Evolutionary conservation across 2,797 vertebrate species (phyloP).

Genomic region (Megalops cyprinoides): DNA sequence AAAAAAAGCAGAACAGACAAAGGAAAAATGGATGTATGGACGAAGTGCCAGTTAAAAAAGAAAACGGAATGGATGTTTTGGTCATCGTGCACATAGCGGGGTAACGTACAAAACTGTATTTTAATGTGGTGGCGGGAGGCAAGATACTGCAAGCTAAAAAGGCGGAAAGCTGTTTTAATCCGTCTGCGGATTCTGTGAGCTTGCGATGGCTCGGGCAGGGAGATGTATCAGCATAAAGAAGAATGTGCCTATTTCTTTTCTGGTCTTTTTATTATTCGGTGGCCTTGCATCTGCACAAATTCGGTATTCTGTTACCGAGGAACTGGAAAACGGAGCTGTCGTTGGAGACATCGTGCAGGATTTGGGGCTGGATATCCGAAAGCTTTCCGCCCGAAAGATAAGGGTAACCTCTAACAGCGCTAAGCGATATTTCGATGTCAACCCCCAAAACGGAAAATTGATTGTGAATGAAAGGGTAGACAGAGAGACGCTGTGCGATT

Average conservation of each 20-base stretch:
- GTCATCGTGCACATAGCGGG: conserved; percentile 57
- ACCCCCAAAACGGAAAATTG: conserved; percentile 84
- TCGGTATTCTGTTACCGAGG: conserved; percentile 87
- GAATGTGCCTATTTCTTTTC: conserved; percentile 76
- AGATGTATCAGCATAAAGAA: conserved; percentile 73
- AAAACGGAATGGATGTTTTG: conserved; percentile 64
- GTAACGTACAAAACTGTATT: conserved; percentile 67
- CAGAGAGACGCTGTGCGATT: conserved; percentile 86
- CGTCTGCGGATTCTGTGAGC: conserved; percentile 75
- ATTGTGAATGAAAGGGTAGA: conserved; percentile 91
- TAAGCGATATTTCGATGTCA: conserved; percentile 88
- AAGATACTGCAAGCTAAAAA: conserved; percentile 75
- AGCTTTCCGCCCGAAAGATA: conserved; percentile 81
- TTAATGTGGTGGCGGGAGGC: conserved; percentile 79
- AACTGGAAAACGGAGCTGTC: conserved; percentile 85
- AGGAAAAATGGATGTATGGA: conserved; percentile 77
- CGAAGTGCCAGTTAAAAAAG: conserved; percentile 60
- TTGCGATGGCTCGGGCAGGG: conserved; percentile 79
- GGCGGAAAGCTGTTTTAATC: conserved; percentile 78
- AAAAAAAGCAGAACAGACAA: conserved; percentile 70
- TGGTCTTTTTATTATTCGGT: conserved; percentile 74
- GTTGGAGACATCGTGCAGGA: conserved; percentile 90
- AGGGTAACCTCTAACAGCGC: conserved; percentile 86
- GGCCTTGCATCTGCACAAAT: conserved; percentile 84
- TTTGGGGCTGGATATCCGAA: conserved; percentile 87